Conservation (phyloP, 2,888 invertebrate species). For the Lithophane ornitopus region DNA sequence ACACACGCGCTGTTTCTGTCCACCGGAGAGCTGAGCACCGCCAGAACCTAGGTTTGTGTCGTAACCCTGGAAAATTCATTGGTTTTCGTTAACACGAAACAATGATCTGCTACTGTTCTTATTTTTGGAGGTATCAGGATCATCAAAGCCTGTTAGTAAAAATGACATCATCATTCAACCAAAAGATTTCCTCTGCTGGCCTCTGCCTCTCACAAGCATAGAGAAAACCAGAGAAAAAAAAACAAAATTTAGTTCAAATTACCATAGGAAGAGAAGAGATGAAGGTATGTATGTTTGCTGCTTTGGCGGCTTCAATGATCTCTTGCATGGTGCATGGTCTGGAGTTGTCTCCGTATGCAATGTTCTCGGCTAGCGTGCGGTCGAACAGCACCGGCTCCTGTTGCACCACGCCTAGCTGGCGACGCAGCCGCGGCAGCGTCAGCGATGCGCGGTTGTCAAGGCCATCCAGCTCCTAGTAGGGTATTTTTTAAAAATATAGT, state of each 20-base stretch:
- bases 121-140: neutral
- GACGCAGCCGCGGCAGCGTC: constrained; percentile 92
- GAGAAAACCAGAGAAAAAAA: neutral
- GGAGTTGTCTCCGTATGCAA: constrained; percentile 95
- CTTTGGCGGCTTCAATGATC: constrained; percentile 93
- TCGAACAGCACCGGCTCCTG: constrained; percentile 97
- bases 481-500: neutral
- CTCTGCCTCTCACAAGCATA: neutral
- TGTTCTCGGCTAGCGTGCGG: constrained; percentile 95
- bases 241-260: neutral
- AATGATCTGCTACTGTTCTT: neutral
- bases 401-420: constrained; percentile 95
- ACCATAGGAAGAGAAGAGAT: constrained; percentile 93
- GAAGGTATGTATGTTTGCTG: constrained; percentile 95
- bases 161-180: neutral
- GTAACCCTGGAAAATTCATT: constrained; percentile 88
- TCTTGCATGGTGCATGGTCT: constrained; percentile 93
- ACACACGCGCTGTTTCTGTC: constrained; percentile 94
- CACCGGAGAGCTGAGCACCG: constrained; percentile 93
- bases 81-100: neutral
- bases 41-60: constrained; percentile 93
- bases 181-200: neutral
- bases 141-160: neutral
- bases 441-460: constrained; percentile 90
- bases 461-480: constrained; percentile 87